Base-by-base conservation (phyloP, 2,113 vertebrate genomes). In the Bujurquina vittata region DNA sequence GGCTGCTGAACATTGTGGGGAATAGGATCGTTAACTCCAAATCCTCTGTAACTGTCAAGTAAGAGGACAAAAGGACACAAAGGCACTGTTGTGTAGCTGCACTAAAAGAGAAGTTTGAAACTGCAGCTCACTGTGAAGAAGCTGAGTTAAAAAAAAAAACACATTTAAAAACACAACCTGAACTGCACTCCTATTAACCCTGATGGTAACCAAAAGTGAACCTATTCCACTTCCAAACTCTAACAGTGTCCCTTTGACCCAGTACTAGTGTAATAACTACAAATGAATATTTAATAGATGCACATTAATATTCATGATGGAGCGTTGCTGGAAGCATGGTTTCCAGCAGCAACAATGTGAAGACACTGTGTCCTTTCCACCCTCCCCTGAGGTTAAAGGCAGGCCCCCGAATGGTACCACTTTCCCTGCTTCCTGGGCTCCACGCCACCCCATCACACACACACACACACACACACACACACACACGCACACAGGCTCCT, bases 231-330 rank as follows among this genome's bases (percentile, higher is more conserved):
- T 22, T 72, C 29, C 18, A 12, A 17, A 35, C 23, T 18, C 20
- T 18, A 31, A 40, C 22, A 59, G 84, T 5, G 33, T 52, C 31
- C 65, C n/a, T 43, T 12, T 62, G 80, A 84, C 84, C 60, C 61
- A 17, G 23, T 9, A 56, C 72, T 52, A 58, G 72, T 56, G 87
- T 63, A 54, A 75, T 56, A 22, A 80, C 49, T 7, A 23, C 69
- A 84, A 77, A 84, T 83, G 43, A 89, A 88, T 80, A 77, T 74
- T 65, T 82, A 85, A 84, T 52, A 62, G 31, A 62, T 2, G 20
- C 0, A 65, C 67, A 86, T 95, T 92, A 88, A 94, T 94, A 95
- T 94, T 93, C 86, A 93, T 84, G 73, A 84, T 31, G 80, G 79
- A 67, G 75, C 72, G 77, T 83, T 40, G 80, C 78, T 62, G 29